Base-by-base conservation (phyloP, 2,888 invertebrate genomes). In the Tricholauxania praeusta region DNA sequence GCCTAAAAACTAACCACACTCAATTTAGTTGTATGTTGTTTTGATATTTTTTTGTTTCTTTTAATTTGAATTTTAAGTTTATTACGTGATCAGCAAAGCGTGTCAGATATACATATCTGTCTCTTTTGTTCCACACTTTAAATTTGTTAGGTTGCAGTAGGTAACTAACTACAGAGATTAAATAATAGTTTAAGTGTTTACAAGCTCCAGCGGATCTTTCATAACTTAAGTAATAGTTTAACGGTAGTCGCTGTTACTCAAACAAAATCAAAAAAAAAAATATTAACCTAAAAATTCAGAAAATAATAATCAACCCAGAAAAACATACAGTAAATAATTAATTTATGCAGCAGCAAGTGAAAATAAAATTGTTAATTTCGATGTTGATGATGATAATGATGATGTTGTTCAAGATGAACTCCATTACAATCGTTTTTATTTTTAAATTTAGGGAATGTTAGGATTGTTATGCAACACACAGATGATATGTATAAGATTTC, bases 321-420 rank as follows among this genome's bases (percentile, higher is more conserved):
- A 64, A 48, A 39, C 64, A 48, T 17, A 52, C 12, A 12, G 57
- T 12, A 67, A 57, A 57, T 68, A 68, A 68, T 68, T 39, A 68
- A 68, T 68, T 68, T 48, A 68, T 57, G 68, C 57, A 12, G 17
- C 32, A 64, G 47, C 57, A 68, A n/a, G n/a, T 19, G 64, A 22
- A 22, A 39, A 49, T 48, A 12, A 17, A 49, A 17, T 39, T 17
- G 62, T 62, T 15, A 12, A n/a, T 8, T 47, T 19, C 53, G 53
- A 19, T 53, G 15, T 52, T 19, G 53, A 19, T 17, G 22, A 15
- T 28, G 39, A 32, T 32, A 12, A 22, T n/a, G 66, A 22, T 49
- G 47, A 48, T 48, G 63, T 19, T 49, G 47, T 49, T 49, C 48
- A 48, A 14, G 47, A 64, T 47, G 64, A 39, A 48, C 47, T 17